Evolutionary conservation across 2,113 vertebrate species (phyloP).

Genomic region (Hemichromis elongatus): DNA sequence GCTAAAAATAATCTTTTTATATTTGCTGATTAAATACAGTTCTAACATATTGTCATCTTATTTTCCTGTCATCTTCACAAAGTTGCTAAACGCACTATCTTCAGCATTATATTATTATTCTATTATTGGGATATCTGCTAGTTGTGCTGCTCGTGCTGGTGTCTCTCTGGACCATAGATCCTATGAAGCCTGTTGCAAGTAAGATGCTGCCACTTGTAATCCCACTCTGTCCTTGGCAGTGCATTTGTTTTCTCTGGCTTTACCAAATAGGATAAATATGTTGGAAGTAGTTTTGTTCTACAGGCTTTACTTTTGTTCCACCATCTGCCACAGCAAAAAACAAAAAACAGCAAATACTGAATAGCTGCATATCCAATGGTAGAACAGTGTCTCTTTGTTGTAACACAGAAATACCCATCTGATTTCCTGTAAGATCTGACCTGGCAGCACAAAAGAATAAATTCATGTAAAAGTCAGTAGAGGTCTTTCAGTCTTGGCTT

Average conservation of each 20-base stretch:
- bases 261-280: constrained; percentile 23
- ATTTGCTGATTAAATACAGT: background rate
- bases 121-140: background rate
- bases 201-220: background rate
- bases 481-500: background rate
- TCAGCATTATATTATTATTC: background rate
- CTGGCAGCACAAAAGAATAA: background rate
- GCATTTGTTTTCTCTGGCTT: constrained; percentile 37
- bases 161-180: background rate
- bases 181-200: constrained; percentile 12
- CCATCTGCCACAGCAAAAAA: constrained; percentile 22
- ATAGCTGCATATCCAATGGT: background rate
- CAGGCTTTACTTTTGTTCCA: constrained; percentile 33
- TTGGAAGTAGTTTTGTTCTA: constrained; percentile 17
- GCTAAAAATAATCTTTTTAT: background rate
- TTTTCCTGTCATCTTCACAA: background rate
- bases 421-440: constrained; percentile 10
- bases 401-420: background rate
- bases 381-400: constrained; percentile 46
- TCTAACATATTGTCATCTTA: background rate
- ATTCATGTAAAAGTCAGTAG: background rate
- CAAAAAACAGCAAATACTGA: background rate
- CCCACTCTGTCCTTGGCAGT: background rate
- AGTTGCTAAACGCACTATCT: background rate
- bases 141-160: background rate